phyloP scores from a whole-genome alignment of 2,113 vertebrate species.

The Otocyon megalotis region DNA sequence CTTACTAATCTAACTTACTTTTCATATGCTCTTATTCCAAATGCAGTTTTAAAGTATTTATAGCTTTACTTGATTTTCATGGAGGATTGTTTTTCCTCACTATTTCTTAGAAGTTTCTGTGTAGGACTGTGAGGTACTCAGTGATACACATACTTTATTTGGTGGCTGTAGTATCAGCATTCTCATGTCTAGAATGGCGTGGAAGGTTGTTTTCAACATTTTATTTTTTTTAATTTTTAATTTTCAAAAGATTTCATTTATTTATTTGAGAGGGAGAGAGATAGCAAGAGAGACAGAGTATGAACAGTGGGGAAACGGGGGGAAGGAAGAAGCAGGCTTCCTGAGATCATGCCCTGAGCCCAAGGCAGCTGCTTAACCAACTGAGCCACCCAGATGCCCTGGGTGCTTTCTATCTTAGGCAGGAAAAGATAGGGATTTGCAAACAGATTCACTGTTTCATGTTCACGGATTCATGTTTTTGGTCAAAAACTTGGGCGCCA shows the following conservation, averaged over 20 bases:
- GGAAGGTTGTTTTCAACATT: not conserved
- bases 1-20: not conserved
- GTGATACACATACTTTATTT: not conserved
- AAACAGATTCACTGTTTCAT: not conserved
- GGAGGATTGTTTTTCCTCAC: not conserved
- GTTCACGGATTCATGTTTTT: not conserved
- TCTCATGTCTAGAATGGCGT: not conserved
- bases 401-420: not conserved
- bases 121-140: not conserved
- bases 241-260: too few species aligned
- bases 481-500: not conserved
- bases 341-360: too few species aligned
- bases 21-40: not conserved
- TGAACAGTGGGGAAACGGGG: too few species aligned
- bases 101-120: not conserved
- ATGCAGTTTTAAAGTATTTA: not conserved
- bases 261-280: too few species aligned
- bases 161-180: not conserved
- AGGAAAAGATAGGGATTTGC: not conserved
- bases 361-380: too few species aligned
- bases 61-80: constrained; percentile 22
- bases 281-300: too few species aligned
- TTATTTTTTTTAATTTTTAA: too few species aligned
- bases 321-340: too few species aligned
- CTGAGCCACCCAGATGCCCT: too few species aligned